Base-by-base conservation (phyloP, 2,797 vertebrate genomes). In the Novumbra hubbsi region DNA sequence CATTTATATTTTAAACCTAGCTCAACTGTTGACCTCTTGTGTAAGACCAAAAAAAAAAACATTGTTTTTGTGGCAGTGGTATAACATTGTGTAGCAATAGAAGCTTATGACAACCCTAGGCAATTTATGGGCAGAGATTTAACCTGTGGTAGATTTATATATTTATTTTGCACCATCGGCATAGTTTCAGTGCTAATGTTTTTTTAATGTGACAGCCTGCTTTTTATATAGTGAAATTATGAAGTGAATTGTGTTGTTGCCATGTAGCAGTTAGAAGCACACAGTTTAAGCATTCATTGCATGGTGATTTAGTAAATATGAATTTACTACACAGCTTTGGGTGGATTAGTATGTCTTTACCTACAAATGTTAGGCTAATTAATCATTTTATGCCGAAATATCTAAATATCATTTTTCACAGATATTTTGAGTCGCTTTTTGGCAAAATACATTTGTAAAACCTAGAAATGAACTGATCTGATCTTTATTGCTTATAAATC, bases 251-350 rank as follows among this genome's bases (percentile, higher is more conserved):
- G 84, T 41, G 71, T 80, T 72, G 65, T 63, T 71, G 79, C 77
- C 69, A 75, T 78, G 76, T 84, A 85, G 50, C 78, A 86, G 82
- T 86, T 85, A 85, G 50, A 77, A 85, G 81, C 86, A 80, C 5
- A 55, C 87, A 81, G 70, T 83, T 5, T 74, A 80, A 79, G 32
- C 83, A 73, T 82, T 84, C 81, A 76, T 52, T 88, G 89, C 91
- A 92, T 90, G 87, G 78, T 83, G 80, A 71, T 80, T 21, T 86
- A 14, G 80, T 88, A 89, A 84, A 73, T 86, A 83, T 79, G 71
- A 80, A 73, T 74, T 83, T 84, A n/a, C 48, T 38, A 27, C 16
- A 30, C 15, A 30, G 48, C 45, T 30, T 81, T 81, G 71, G 77
- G 78, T 80, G 73, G 71, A 82, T 85, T 79, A 74, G 69, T 86